phyloP scores from a whole-genome alignment of 2,113 vertebrate genomes.

The Odobenus rosmarus region DNA sequence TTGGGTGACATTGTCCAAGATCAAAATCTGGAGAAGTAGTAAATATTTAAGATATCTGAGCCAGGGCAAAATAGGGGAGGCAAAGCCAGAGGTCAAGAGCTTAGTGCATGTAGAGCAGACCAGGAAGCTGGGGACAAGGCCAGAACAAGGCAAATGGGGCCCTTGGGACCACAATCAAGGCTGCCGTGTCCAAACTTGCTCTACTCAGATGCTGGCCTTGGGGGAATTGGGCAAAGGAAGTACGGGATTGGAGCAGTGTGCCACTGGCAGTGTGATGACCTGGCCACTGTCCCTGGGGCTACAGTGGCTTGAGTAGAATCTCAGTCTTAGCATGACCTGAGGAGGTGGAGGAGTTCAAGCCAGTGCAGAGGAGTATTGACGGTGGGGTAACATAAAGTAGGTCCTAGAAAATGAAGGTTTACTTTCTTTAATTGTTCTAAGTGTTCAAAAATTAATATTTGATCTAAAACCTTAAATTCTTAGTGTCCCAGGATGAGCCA shows the following conservation, averaged over 20 bases:
- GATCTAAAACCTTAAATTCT: neutral
- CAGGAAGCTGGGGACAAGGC: neutral
- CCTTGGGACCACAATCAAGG: rapidly evolving
- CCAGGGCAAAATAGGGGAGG: neutral
- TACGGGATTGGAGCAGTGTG: neutral
- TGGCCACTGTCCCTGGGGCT: neutral
- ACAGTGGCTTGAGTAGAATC: neutral
- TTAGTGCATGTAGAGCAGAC: neutral
- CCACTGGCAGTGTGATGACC: neutral
- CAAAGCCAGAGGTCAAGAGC: neutral
- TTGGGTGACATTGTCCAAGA: neutral
- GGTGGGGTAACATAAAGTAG: neutral
- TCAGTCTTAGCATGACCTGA: neutral
- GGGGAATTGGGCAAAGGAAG: neutral
- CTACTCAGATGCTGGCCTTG: neutral
- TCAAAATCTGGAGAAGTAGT: neutral
- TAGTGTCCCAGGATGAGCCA: neutral
- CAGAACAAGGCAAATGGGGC: neutral
- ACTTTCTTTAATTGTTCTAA: neutral
- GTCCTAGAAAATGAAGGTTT: neutral
- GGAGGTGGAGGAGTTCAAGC: neutral
- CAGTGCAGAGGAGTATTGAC: neutral
- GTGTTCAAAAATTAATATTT: neutral
- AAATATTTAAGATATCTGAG: neutral
- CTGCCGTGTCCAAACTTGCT: neutral